Evolutionary conservation across 2,113 vertebrate genomes (phyloP), one percentile per base, ranked within the genome.

Genomic region (Prunella himalayana): DNA sequence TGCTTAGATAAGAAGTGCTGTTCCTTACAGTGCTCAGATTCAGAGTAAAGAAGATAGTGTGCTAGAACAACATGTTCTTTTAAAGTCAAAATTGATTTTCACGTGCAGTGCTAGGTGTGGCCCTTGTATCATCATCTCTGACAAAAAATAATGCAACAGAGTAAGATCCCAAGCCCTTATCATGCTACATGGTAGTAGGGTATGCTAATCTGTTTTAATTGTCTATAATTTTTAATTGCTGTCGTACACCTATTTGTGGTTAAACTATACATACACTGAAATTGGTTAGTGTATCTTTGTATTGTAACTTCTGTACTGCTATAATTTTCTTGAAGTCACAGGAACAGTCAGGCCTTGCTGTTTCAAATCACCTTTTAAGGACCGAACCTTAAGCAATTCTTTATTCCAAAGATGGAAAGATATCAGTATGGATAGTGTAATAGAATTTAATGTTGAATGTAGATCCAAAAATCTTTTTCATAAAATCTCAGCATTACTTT

Each of bases 401-500:
- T 88, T 84, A 83, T 81, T 94, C 81, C 37, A 72, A 77, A 94
- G 25, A 66, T 22, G 28, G 14, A 17, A 86, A 60, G 45, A 63
- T 83, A 64, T 56, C 60, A 60, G 22, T 78, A 56, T 86, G 69
- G 51, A 42, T 90, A 88, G 61, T 56, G 39, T 59, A 94, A 66
- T 54, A 50, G 18, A 86, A 86, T 86, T 87, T 64, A 82, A 35
- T 66, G 65, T 84, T 54, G 80, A 90, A 82, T 56, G 21, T 86
- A 83, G 45, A 82, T 96, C 97, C 33, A 89, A 85, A 91, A 96
- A 81, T 64, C 21, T 83, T 92, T 91, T 82, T 92, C 81, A 95
- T 86, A 89, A 50, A 85, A 68, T 86, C 88, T 96, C 92, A 97
- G 79, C 93, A 84, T 90, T 97, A 90, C 87, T 95, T 96, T 96